These are phyloP conservation scores for Corella eumyota DNA, from an alignment of 23 tunicate species.

Conservation along the genomic window DNA sequence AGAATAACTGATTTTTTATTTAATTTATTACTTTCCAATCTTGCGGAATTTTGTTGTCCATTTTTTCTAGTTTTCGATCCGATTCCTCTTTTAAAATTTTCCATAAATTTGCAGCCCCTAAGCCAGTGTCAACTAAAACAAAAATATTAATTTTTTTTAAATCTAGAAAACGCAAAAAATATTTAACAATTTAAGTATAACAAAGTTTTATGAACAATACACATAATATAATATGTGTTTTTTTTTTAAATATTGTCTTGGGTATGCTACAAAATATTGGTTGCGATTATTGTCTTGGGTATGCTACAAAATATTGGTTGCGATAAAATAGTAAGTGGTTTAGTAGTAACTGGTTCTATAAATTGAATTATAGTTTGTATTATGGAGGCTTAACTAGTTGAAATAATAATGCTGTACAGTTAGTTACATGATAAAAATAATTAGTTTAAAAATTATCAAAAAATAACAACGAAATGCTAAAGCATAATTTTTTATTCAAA, in stretches of 20 bases:
- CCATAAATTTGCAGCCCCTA: conserved; percentile 86
- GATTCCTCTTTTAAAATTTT: conserved; percentile 59
- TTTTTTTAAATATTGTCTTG: no score
- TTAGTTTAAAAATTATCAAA: not conserved
- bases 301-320: no score
- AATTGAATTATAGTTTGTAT: no score
- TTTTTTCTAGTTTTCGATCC: conserved; percentile 22
- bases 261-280: no score
- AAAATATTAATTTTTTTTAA: not conserved
- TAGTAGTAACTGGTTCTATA: no score
- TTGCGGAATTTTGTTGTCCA: conserved; percentile 56
- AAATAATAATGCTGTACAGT: no score
- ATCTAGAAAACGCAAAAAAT: not conserved
- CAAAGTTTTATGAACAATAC: not conserved
- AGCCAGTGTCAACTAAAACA: conserved; percentile 54
- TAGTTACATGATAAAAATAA: not conserved
- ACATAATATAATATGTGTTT: not conserved
- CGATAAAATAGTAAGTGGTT: no score
- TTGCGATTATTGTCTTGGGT: no score
- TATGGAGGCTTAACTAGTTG: no score
- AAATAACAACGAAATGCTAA: no score
- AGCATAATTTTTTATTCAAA: no score
- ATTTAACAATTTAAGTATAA: no score
- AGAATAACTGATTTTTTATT: not conserved
- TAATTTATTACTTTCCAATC: conserved; percentile 52